phyloP scores from a whole-genome alignment of 2,888 invertebrate species.

The Ellobium chinense region DNA sequence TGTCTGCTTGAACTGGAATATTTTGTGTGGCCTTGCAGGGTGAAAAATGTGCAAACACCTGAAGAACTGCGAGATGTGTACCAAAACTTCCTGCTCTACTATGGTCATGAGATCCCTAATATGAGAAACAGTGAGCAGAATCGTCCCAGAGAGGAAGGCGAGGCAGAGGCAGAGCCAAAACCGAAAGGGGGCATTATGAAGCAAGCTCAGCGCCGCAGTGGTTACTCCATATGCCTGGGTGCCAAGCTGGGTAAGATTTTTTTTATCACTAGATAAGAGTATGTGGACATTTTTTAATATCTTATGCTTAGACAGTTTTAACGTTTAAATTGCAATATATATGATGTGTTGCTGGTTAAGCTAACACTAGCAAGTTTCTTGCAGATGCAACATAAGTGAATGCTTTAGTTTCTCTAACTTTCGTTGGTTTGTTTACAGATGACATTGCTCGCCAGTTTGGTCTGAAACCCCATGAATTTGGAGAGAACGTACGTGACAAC shows the following conservation, averaged over 20 bases:
- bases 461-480: constrained; percentile 94
- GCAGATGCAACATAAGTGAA: no score
- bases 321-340: no score
- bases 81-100: constrained; percentile 95
- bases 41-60: constrained; percentile 79
- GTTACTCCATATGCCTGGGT: constrained; percentile 91
- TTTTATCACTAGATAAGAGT: no score
- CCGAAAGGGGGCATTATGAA: constrained; percentile 82
- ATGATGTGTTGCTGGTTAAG: no score
- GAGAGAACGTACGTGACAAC: constrained; percentile 96
- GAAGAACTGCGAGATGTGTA: constrained; percentile 96
- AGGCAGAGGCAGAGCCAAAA: constrained; percentile 51
- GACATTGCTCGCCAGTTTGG: constrained; percentile 94
- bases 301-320: no score
- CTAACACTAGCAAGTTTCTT: no score
- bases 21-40: constrained; percentile 58
- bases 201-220: constrained; percentile 91
- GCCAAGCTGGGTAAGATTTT: constrained; percentile 84
- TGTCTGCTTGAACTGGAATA: no score
- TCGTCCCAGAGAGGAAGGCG: constrained; percentile 72
- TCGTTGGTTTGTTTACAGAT: constrained; percentile 81
- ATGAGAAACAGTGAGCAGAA: constrained; percentile 82
- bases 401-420: no score
- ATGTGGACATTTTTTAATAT: no score
- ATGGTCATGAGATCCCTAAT: constrained; percentile 84